These are phyloP conservation scores for Habroteleia sp. DNA, from an alignment of 2,888 invertebrate species.

Conservation along the genomic window DNA sequence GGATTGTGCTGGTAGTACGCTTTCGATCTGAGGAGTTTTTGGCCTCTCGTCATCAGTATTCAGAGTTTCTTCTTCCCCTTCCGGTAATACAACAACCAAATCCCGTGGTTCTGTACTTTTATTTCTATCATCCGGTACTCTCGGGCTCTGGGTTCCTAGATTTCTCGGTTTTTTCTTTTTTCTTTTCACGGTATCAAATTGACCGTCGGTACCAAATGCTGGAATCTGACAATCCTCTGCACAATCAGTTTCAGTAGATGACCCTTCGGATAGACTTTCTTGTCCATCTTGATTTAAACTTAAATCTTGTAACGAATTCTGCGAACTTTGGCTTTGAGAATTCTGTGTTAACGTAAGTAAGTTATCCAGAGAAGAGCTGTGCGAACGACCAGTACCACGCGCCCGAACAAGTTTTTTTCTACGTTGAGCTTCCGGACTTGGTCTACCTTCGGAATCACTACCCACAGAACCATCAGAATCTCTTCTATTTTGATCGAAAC, in stretches of 20 bases:
- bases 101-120: conserved; percentile 86
- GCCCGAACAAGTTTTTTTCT: conserved; percentile 91
- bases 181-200: conserved; percentile 91
- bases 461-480: conserved; percentile 94
- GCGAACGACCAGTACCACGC: conserved; percentile 90
- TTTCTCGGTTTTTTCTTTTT: conserved; percentile 87
- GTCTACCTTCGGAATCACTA: conserved; percentile 93
- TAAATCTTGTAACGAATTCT: conserved; percentile 77
- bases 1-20: no score
- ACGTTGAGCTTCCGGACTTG: conserved; percentile 91
- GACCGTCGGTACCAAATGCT: conserved; percentile 87
- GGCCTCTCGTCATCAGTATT: conserved; percentile 84
- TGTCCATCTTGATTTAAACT: conserved; percentile 75
- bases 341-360: conserved; percentile 83
- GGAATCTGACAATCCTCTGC: conserved; percentile 83
- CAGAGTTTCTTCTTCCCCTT: conserved; percentile 81
- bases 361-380: conserved; percentile 91
- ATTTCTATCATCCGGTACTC: conserved; percentile 83
- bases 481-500: conserved; percentile 88
- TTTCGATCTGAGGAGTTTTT: conserved; percentile 86
- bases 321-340: conserved; percentile 76
- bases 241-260: conserved; percentile 88
- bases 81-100: conserved; percentile 81
- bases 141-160: conserved; percentile 78
- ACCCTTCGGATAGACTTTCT: conserved; percentile 82